Conservation (phyloP, 2,888 invertebrate species). For the Melikaiella ostensackeni region DNA sequence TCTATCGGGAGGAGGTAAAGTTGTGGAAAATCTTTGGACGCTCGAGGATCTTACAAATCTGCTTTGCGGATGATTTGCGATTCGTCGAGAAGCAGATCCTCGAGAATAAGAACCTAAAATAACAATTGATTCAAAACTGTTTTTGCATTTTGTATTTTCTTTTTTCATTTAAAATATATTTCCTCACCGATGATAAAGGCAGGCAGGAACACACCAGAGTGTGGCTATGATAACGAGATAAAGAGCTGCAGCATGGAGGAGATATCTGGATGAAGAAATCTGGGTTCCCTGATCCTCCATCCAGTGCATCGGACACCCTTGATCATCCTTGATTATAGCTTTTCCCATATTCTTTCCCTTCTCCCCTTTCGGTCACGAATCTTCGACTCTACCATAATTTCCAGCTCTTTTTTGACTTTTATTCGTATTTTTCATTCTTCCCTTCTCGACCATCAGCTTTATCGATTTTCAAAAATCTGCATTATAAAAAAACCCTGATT, state of each 20-base stretch:
- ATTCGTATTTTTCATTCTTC: slow-evolving; percentile 44
- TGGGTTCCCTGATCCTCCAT: slow-evolving; percentile 59
- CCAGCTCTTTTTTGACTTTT: slow-evolving; percentile 42
- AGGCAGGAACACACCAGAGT: slow-evolving; percentile 67
- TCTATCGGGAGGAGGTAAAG: not conserved
- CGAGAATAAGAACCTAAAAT: not conserved
- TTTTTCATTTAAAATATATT: slow-evolving; percentile 18
- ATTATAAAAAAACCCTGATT: not conserved
- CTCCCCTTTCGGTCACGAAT: slow-evolving; percentile 52
- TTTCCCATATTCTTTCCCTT: slow-evolving; percentile 50
- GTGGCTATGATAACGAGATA: slow-evolving; percentile 66
- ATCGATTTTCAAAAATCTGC: not conserved
- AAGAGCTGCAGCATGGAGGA: slow-evolving; percentile 66
- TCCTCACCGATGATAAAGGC: slow-evolving; percentile 70
- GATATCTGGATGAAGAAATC: slow-evolving; percentile 60
- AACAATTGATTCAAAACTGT: not conserved
- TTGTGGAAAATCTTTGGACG: not conserved
- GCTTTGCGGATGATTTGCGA: not conserved
- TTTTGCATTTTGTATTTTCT: not conserved
- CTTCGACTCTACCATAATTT: slow-evolving; percentile 42
- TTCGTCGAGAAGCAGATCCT: not conserved
- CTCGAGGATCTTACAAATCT: not conserved
- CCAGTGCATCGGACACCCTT: slow-evolving; percentile 62
- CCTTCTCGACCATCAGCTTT: slow-evolving; percentile 42
- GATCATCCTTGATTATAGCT: slow-evolving; percentile 44